phyloP scores from a whole-genome alignment of 2,113 vertebrate species.

The Harpagus bidentatus region DNA sequence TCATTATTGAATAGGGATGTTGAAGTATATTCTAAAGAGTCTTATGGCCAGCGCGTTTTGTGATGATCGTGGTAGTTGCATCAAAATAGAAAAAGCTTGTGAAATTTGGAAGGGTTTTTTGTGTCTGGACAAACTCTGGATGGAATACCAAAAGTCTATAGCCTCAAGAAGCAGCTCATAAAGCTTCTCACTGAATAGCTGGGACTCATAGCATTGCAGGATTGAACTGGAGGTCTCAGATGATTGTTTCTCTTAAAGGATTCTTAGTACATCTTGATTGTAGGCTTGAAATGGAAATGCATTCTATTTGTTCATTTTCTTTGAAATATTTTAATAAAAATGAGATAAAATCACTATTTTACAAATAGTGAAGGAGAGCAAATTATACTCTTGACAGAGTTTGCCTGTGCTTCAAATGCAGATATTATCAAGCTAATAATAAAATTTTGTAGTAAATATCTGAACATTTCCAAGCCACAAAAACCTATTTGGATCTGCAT shows the following conservation, averaged over 20 bases:
- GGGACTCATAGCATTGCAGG: not conserved
- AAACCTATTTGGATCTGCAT: not conserved
- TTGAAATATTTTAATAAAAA: not conserved
- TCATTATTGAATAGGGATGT: not conserved
- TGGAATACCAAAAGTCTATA: not conserved
- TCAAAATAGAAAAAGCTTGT: not conserved
- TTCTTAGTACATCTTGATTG: not conserved
- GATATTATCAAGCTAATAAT: not conserved
- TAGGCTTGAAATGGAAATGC: not conserved
- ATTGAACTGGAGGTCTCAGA: not conserved
- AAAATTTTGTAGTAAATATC: not conserved
- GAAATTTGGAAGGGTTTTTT: not conserved
- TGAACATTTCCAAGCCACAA: not conserved
- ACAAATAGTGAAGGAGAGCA: not conserved
- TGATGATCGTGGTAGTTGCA: not conserved
- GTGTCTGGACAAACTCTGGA: not conserved
- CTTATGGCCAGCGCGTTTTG: not conserved
- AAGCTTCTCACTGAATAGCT: not conserved
- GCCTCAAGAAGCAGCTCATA: not conserved
- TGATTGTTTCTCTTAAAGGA: not conserved
- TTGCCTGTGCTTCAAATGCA: not conserved
- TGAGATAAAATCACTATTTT: not conserved
- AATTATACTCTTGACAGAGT: not conserved
- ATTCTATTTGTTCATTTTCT: not conserved
- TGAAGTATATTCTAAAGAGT: not conserved